Evolutionary conservation across 2,888 invertebrate species (phyloP).

Genomic region (Criorhina ranunculi): DNA sequence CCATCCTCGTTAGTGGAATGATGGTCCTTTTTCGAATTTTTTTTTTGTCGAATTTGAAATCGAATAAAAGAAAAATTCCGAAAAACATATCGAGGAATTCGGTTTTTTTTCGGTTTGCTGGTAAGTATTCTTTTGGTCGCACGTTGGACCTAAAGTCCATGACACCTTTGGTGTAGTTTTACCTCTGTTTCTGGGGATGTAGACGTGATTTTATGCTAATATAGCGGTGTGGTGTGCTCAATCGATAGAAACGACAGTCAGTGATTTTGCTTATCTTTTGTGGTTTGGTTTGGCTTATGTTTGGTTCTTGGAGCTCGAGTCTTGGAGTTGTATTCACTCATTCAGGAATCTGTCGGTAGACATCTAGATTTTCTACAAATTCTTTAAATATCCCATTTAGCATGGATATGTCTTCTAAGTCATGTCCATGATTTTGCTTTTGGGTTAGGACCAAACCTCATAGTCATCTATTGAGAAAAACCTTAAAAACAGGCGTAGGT

Average conservation of each 20-base stretch:
- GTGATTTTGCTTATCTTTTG: conserved; percentile 54
- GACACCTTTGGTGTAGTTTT: conserved; percentile 71
- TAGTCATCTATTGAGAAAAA: no score
- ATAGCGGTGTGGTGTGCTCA: conserved; percentile 23
- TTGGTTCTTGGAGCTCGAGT: neutral
- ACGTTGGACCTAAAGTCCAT: conserved; percentile 56
- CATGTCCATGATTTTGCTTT: no score
- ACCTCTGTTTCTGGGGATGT: conserved; percentile 74
- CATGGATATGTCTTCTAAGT: no score
- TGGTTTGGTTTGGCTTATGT: neutral
- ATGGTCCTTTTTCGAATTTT: conserved; percentile 38
- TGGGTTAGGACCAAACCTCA: no score
- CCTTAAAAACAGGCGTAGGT: no score
- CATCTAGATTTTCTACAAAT: neutral
- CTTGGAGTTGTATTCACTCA: neutral
- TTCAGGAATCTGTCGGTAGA: neutral
- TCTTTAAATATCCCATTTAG: no score
- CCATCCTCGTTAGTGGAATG: conserved; percentile 66
- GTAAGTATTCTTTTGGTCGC: conserved; percentile 46
- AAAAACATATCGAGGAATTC: conserved; percentile 58
- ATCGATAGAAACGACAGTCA: conserved; percentile 59
- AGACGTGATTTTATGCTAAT: conserved; percentile 73
- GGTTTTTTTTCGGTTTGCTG: conserved; percentile 45
- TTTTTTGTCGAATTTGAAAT: conserved; percentile 43
- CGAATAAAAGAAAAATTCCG: conserved; percentile 75